phyloP scores from a whole-genome alignment of 1,140 invertebrate genomes.

The Zaprionus lachaisei region DNA sequence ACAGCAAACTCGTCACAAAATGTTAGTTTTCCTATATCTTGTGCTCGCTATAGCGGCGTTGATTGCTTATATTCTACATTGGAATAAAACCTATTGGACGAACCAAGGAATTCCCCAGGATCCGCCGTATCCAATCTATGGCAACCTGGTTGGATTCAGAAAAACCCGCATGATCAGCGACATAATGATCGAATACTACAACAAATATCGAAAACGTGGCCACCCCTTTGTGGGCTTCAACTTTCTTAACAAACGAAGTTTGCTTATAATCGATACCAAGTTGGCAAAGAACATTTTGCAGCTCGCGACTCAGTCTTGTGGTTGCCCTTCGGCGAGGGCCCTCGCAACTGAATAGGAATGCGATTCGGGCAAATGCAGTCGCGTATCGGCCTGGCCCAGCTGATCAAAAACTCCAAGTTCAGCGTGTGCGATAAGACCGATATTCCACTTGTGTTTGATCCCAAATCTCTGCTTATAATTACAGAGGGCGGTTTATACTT shows the following conservation, averaged over 20 bases:
- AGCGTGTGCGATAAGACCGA: slow-evolving; percentile 61
- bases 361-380: slow-evolving; percentile 85
- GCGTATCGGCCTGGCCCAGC: slow-evolving; percentile 77
- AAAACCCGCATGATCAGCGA: slow-evolving; percentile 35
- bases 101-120: slow-evolving; percentile 83
- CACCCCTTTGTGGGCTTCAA: slow-evolving; percentile 67
- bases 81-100: slow-evolving; percentile 81
- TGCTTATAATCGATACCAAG: slow-evolving; percentile 58
- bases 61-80: slow-evolving; percentile 44
- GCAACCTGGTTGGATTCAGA: slow-evolving; percentile 73
- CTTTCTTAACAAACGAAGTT: slow-evolving; percentile 47
- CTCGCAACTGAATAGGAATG: slow-evolving; percentile 85
- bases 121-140: slow-evolving; percentile 70
- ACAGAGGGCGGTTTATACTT: slow-evolving; percentile 43
- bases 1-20: slow-evolving; percentile 8
- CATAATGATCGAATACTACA: slow-evolving; percentile 46
- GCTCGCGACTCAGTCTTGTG: too few relatives aligned
- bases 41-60: slow-evolving; percentile 50
- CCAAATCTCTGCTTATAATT: slow-evolving; percentile 31
- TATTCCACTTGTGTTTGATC: slow-evolving; percentile 44
- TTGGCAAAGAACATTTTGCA: slow-evolving; percentile 85
- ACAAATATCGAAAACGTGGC: slow-evolving; percentile 62
- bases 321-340: slow-evolving; percentile 88
- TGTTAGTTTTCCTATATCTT: slow-evolving; percentile 57
- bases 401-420: slow-evolving; percentile 81